Evolutionary conservation across 2,113 vertebrate genomes (phyloP), one percentile per base, ranked within the genome.

Genomic region (Anguilla rostrata): DNA sequence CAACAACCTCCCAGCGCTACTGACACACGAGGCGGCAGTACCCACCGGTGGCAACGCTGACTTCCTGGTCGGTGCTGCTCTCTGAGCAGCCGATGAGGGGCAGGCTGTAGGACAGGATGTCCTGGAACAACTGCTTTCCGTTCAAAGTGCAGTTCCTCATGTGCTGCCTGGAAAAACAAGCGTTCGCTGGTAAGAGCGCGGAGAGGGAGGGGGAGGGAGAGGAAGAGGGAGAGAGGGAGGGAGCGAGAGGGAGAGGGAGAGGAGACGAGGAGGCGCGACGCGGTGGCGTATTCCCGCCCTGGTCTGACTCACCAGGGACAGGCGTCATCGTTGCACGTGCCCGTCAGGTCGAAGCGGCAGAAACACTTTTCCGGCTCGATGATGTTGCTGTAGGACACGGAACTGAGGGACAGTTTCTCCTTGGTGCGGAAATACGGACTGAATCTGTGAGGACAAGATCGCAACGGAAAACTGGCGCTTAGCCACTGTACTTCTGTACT

Each of bases 381-480:
- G 93, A 95, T 93, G 84, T 98, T 98, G 92, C 98, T 99, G 75
- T 96, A 96, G 0, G 97, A 96, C 39, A 97, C 91, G 3, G 98
- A 99, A 93, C 97, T 99, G 87, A 99, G 93, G 0, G 96, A 96
- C 75, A 99, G 90, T 89, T 98, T 99, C 89, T 99, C 98, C 95
- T 99, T 99, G 34, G 98, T 99, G 90, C 98, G 94, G 94, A 98
- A 99, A 87, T 98, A 99, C 0, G 98, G 97, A 91, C 98, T 99
- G 93, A 99, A 99, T 92, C 98, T 99, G 90, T 20, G 60, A 9
- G 56, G n/a, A 60, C 34, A 60, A 40, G 18, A 22, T 53, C 5
- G 0, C 20, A 57, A 82, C 80, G 40, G 43, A 81, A 82, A 41
- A 75, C 41, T 43, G 43, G 40, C 11, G 56, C 0, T 80, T 29